Evolutionary conservation across 2,113 vertebrate genomes (phyloP), one percentile per base, ranked within the genome.

Genomic region (Grantiella picta): DNA sequence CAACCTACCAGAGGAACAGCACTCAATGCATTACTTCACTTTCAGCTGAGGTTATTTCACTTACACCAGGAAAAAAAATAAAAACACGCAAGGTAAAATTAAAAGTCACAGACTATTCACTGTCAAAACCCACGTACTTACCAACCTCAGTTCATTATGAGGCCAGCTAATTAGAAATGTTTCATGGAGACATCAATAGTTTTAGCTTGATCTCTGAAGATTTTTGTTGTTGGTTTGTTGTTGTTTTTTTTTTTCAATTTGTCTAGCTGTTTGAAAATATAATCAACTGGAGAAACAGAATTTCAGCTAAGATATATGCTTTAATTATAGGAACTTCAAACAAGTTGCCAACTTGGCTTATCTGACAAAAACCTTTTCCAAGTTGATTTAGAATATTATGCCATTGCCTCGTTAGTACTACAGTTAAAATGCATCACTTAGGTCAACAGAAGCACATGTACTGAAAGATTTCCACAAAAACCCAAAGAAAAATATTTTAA

Each of bases 311-410:
- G 92, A 95, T 86, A 53, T 77, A 92, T 68, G 19, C 54, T 96
- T 96, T 95, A 94, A 91, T 96, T 97, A 94, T 27, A 88, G 31
- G 71, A 95, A 86, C 24, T 40, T 83, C 85, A 87, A 94, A 65
- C 21, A 57, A 49, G 29, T 90, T 93, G 82, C 86, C 92, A 97
- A 57, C 19, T 84, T 95, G 63, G 81, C 82, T 87, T 88, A 31
- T 61, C 82, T 14, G 18, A 91, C 69, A 50, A 94, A 38, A 94
- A 47, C 18, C 35, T 89, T 66, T 82, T 86, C 59, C 77, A 94
- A 86, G 90, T 50, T 94, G 77, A 89, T 88, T 92, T 40, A 84
- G 53, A 87, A 22, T 78, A 92, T 94, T 84, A 63, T 83, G 66
- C 54, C 47, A 90, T 81, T 4, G 15, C 15, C 91, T 95, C 13